These are phyloP conservation scores for Amblyraja radiata DNA, from an alignment of 2,797 vertebrate genomes.

Conservation along the genomic window DNA sequence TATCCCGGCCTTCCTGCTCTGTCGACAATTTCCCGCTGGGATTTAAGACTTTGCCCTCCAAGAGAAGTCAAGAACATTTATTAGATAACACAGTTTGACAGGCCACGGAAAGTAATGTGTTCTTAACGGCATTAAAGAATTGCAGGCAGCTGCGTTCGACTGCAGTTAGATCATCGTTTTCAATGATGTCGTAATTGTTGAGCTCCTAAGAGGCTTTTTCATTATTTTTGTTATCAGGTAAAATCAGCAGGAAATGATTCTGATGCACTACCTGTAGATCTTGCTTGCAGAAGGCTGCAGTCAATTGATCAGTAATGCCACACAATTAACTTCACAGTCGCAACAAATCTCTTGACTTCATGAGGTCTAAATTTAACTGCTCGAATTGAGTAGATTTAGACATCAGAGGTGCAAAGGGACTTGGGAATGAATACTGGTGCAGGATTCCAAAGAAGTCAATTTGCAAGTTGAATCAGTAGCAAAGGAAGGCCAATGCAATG, in stretches of 20 bases:
- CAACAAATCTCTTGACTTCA: background rate
- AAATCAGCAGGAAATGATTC: background rate
- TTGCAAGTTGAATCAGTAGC: too few relatives aligned
- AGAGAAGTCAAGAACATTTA: constrained; percentile 21
- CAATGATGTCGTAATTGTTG: background rate
- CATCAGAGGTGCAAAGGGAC: too few relatives aligned
- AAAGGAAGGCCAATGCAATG: too few relatives aligned
- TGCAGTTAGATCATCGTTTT: background rate
- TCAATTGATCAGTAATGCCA: too few relatives aligned
- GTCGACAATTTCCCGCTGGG: background rate
- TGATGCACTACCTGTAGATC: background rate
- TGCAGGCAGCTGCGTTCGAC: constrained; percentile 11
- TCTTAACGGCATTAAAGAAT: constrained; percentile 22
- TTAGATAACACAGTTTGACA: constrained; percentile 16
- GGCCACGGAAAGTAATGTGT: constrained; percentile 20
- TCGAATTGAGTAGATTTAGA: background rate
- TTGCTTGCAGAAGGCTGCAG: background rate
- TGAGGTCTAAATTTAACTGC: background rate
- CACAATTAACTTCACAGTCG: background rate
- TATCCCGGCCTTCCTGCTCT: constrained; percentile 33
- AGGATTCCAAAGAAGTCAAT: too few relatives aligned
- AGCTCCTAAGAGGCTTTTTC: background rate
- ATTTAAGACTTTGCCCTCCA: constrained; percentile 24
- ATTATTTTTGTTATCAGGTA: background rate
- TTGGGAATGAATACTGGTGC: too few relatives aligned